A percentile compares a stretch with the other conserved stretches of the same genome.
phyloP scores from a whole-genome alignment of 1,140 invertebrate species.

The Drosophila yakuba region DNA sequence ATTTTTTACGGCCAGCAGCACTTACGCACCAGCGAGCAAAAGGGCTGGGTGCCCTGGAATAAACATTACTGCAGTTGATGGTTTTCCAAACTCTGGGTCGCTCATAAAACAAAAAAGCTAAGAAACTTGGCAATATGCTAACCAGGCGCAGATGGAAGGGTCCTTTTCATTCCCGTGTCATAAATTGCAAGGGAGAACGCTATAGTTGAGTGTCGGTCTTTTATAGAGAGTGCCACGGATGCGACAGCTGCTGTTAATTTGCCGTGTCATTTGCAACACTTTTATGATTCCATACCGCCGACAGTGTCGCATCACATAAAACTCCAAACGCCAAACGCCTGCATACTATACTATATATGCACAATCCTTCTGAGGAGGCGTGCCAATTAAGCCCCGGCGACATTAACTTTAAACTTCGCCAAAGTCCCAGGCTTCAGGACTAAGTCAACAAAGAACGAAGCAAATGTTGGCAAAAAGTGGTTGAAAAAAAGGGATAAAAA shows the following conservation, averaged over 20 bases:
- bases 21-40: constrained; percentile 56
- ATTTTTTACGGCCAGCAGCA: constrained; percentile 67
- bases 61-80: constrained; percentile 69
- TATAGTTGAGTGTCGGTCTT: constrained; percentile 42
- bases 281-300: constrained; percentile 73
- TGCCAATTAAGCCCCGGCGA: constrained; percentile 58
- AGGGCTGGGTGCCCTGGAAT: constrained; percentile 16
- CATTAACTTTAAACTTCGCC: constrained; percentile 52
- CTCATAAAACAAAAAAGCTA: constrained; percentile 72
- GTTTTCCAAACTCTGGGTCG: constrained; percentile 60
- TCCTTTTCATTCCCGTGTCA: constrained; percentile 11
- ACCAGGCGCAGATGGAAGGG: constrained; percentile 26
- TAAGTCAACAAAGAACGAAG: constrained; percentile 45
- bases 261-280: constrained; percentile 74
- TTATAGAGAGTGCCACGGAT: constrained; percentile 21
- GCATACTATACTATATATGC: constrained; percentile 40
- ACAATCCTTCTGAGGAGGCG: constrained; percentile 21
- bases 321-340: constrained; percentile 44
- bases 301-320: constrained; percentile 44
- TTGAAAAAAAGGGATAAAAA: not conserved
- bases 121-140: constrained; percentile 71
- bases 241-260: constrained; percentile 59
- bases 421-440: constrained; percentile 8
- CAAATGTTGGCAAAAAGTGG: constrained; percentile 42
- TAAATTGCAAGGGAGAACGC: constrained; percentile 22